Base-by-base conservation (phyloP, 2,888 invertebrate genomes). In the Odontocolon sp. region DNA sequence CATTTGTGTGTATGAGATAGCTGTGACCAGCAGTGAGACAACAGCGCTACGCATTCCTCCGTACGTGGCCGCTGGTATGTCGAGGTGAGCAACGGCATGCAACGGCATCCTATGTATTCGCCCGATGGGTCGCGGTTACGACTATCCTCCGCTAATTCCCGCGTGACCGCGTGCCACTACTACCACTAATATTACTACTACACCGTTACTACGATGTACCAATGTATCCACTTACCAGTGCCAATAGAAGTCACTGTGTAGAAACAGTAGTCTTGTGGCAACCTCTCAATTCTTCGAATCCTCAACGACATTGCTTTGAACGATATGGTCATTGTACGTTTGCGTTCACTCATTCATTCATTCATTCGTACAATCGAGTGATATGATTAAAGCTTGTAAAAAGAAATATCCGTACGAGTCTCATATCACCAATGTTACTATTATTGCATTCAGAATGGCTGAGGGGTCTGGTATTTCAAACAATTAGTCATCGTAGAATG, bases 1-100 rank as follows among this genome's bases (percentile, higher is more conserved):
- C n/a, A 26, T 28, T 5, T 57, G 21, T 36, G 42, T 36, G 57
- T 16, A 33, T 47, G 57, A 57, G 50, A 69, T 69, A 23, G 45
- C 47, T 21, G 54, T 42, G 68, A 45, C n/a, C 45, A 38, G 16
- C 26, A 31, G 61, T 40, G 42, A 70, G 33, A 83, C 85, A 85
- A 85, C 86, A 81, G 85, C 23, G 86, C 87, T 83, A 85, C 85
- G 83, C 88, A 88, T 77, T 77, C 77, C 77, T 89, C 87, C 87
- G 87, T 85, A 78, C 83, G 85, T 84, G 82, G 86, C 86, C 78
- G 82, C 78, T 87, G 88, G 88, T 86, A 86, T 87, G 87, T 79
- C 87, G 87, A 87, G 87, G 87, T 87, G 87, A 87, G 87, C 86
- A 87, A 75, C 86, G 87, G 88, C 86, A 87, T 86, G 86, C 87